Base-by-base conservation (phyloP, 1,140 invertebrate species). In the Zophobas atratus region DNA sequence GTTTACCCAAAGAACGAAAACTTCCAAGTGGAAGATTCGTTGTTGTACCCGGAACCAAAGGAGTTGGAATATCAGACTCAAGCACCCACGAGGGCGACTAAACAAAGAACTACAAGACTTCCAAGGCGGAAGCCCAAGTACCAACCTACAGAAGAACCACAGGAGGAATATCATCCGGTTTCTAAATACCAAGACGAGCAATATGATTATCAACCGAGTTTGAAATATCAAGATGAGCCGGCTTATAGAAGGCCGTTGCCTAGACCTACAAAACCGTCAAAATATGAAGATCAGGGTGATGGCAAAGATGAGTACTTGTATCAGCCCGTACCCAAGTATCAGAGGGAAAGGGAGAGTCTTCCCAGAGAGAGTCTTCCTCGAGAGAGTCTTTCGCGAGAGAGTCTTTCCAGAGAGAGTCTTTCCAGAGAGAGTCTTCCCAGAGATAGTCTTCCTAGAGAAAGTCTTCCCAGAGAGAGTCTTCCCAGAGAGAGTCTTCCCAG, bases 81-180 rank as follows among this genome's bases (percentile, higher is more conserved):
- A 56, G 71, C 49, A 41, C 71, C 48, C 32, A 6, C 55, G 20
- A 43, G 38, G 38, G n/a, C 71, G 43, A 3, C 49, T 32, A 73
- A 73, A n/a, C 71, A 20, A 56, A 73, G 55, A 73, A 56, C 49
- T 41, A 73, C 55, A 6, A 73, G 55, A 73, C 49, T 73, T 39
- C 71, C 49, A n/a, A 55, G 71, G 39, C 35, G 55, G 41, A 43
- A 56, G 51, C 48, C 71, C n/a, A 73, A 55, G 33, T 73, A 73
- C 41, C 71, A 73, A 56, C 41, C 55, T 53, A 20, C 20, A 20
- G 71, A 73, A 33, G 71, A 73, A 73, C 49, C 49, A 38, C 8
- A 2, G 1, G 71, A 73, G 6, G 71, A 73, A 2, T 73, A 55
- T 56, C 60, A 67, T 4, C 70, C 70, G 48, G 2, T 35, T 53